Conservation (phyloP, 2,797 vertebrate species). For the Coluber constrictor region DNA sequence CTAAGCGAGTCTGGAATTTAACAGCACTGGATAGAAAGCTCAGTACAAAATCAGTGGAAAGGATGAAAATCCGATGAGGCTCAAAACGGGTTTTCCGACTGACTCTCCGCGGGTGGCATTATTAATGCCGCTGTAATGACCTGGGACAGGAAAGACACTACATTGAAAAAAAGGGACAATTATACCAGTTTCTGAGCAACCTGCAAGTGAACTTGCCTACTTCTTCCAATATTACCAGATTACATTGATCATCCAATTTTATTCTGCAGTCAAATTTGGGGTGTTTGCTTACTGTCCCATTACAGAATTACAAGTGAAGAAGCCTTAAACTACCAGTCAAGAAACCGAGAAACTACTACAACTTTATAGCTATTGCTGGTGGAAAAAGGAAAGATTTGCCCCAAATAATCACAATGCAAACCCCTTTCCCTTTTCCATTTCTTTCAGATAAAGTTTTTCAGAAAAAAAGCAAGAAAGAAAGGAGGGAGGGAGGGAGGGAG, state of each 20-base stretch:
- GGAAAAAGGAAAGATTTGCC: background rate
- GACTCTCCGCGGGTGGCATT: rapidly evolving
- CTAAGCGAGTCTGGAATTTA: background rate
- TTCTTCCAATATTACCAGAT: background rate
- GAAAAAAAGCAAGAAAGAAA: rapidly evolving
- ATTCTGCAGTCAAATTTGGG: background rate
- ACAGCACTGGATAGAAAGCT: background rate
- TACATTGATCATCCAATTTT: background rate
- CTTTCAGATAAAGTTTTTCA: background rate
- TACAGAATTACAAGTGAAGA: background rate
- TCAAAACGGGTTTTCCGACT: rapidly evolving
- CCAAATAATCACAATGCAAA: background rate
- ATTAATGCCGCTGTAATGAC: rapidly evolving
- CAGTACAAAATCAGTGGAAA: background rate
- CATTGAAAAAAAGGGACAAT: background rate
- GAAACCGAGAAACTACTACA: background rate
- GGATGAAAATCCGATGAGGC: rapidly evolving
- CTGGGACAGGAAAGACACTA: rapidly evolving
- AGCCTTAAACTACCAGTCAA: background rate
- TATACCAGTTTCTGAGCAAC: background rate
- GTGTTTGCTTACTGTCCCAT: background rate
- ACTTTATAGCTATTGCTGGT: background rate
- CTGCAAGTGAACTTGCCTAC: background rate
- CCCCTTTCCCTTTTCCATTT: background rate
- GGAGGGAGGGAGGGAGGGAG: rapidly evolving